Conservation (phyloP, 2,797 vertebrate species). For the Ctenopoma multispine region DNA sequence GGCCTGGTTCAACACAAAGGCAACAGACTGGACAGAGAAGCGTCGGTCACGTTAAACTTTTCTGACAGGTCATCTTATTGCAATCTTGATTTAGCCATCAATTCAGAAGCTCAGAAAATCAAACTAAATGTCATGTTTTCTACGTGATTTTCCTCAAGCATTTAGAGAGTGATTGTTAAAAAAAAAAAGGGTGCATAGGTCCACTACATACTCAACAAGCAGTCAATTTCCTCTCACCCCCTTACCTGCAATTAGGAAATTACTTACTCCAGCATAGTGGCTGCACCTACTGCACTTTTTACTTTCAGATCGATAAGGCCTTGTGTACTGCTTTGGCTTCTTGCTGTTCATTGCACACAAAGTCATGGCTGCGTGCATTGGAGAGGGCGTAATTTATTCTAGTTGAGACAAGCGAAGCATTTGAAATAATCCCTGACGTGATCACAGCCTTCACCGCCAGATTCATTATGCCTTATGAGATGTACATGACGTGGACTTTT, state of each 20-base stretch:
- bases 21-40: conserved; percentile 22
- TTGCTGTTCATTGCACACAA: conserved; percentile 60
- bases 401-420: conserved; percentile 50
- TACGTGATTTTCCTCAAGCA: conserved; percentile 12
- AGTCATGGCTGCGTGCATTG: conserved; percentile 61
- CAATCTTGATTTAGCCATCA: conserved; percentile 46
- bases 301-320: conserved; percentile 68
- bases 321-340: conserved; percentile 54
- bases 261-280: conserved; percentile 60
- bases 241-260: conserved; percentile 58
- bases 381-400: conserved; percentile 58
- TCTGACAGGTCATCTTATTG: conserved; percentile 53
- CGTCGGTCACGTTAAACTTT: conserved; percentile 51
- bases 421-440: conserved; percentile 68
- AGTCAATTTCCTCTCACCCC: conserved; percentile 63
- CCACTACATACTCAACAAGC: conserved; percentile 18
- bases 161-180: conserved; percentile 30
- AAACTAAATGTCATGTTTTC: conserved; percentile 30
- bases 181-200: conserved; percentile 32
- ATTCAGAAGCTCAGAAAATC: conserved; percentile 38
- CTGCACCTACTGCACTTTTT: conserved; percentile 55
- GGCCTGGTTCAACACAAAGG: conserved; percentile 33
- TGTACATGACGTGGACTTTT: conserved; percentile 45
- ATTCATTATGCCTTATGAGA: conserved; percentile 58
- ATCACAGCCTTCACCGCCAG: conserved; percentile 35